Base-by-base conservation (phyloP, 2,888 invertebrate genomes). In the Seira musarum region DNA sequence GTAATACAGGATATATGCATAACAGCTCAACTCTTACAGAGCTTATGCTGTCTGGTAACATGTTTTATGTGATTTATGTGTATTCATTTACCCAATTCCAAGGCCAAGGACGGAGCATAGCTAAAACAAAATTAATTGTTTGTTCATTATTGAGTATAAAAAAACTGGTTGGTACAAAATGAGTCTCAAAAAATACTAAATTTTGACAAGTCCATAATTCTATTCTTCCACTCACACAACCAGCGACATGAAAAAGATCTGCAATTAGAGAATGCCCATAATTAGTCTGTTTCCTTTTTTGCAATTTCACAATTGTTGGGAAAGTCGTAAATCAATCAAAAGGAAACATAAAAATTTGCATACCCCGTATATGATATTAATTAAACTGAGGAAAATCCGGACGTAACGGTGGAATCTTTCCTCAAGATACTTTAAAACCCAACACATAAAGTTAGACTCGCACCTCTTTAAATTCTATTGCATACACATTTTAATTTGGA, bases 331-430 rank as follows among this genome's bases (percentile, higher is more conserved):
- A 63, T 63, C 22, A 22, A 21, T 63, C 22, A 5, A 19, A 17
- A 24, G 22, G 17, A 66, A 24, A 46, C 3, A 17, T 30, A 5
- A 30, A n/a, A 49, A 49, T 49, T 13, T 13, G 10, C 80, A 73
- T 82, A 85, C 85, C 22, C 82, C 80, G 60, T 85, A 86, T 22
- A 85, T 30, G n/a, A 83, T 68, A 46, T 84, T 84, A 10, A 86
- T 75, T 3, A 84, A 10, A 13, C 85, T 85, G n/a, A 85, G 35
- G 19, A 74, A 64, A 10, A 83, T 53, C 24, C 86, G 66, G 21
- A 84, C 17, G 6, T 46, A 46, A 6, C 82, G 61, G 72, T 81
- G 79, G 67, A 81, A 84, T 73, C 84, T 74, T 68, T 76, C 81
- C 24, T 84, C 84, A 6, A 82, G 35, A 65, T 84, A 84, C 84